Conservation (phyloP, 1,140 invertebrate genomes). For the Drosophila jambulina region DNA sequence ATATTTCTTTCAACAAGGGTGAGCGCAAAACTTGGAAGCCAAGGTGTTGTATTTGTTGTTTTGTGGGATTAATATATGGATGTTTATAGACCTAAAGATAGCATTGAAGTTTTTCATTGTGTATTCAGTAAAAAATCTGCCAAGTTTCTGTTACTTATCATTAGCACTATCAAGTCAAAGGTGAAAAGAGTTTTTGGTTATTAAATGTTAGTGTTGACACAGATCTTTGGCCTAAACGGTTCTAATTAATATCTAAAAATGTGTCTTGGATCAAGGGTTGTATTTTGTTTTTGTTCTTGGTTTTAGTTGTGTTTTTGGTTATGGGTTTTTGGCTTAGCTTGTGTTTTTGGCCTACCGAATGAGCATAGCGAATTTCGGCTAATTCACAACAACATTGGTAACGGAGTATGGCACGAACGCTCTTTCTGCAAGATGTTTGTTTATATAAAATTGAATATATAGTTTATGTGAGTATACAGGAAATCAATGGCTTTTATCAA, state of each 20-base stretch:
- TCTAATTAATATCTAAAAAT: slow-evolving; percentile 40
- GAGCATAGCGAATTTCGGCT: slow-evolving; percentile 85
- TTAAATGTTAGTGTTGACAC: not conserved
- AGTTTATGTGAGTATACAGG: slow-evolving; percentile 67
- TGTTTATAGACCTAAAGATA: slow-evolving; percentile 41
- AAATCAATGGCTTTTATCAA: slow-evolving; percentile 42
- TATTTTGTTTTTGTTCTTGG: slow-evolving; percentile 7
- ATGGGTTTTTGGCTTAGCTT: slow-evolving; percentile 66
- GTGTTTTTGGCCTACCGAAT: slow-evolving; percentile 85
- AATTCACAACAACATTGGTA: slow-evolving; percentile 86
- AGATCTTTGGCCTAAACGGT: slow-evolving; percentile 51
- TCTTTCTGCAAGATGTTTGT: slow-evolving; percentile 85
- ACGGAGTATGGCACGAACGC: slow-evolving; percentile 85
- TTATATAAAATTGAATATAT: slow-evolving; percentile 81
- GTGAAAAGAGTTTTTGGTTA: slow-evolving; percentile 21
- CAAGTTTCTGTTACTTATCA: slow-evolving; percentile 49
- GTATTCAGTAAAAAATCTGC: slow-evolving; percentile 77
- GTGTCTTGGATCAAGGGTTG: slow-evolving; percentile 33
- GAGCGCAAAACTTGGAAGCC: slow-evolving; percentile 72
- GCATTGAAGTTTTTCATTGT: slow-evolving; percentile 45
- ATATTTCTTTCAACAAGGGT: slow-evolving; percentile 58
- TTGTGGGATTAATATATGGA: slow-evolving; percentile 29
- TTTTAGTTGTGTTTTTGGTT: slow-evolving; percentile 28
- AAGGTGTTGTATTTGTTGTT: slow-evolving; percentile 53
- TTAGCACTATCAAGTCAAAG: slow-evolving; percentile 37